phyloP scores from a whole-genome alignment of 2,888 invertebrate genomes.

The Helicoverpa assulta region DNA sequence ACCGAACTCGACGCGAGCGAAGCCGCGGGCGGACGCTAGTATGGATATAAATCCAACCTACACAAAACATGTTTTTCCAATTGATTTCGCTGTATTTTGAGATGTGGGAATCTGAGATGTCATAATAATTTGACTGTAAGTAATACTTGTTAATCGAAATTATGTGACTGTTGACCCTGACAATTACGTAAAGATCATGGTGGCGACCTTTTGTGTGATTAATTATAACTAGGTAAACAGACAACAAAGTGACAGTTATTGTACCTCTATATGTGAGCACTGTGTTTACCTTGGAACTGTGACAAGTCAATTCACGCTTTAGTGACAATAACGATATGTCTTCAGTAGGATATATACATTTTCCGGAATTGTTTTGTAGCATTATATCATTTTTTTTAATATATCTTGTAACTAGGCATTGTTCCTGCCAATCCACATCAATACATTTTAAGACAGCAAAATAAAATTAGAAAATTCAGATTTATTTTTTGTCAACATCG shows the following conservation, averaged over 20 bases:
- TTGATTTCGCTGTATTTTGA: no score
- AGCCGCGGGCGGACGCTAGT: no score
- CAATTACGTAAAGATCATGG: conserved; percentile 40
- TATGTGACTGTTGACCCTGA: conserved; percentile 26
- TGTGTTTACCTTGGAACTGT: conserved; percentile 27
- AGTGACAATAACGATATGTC: conserved; percentile 10
- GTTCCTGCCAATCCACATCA: background rate
- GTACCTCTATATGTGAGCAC: conserved; percentile 17
- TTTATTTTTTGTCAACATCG: no score
- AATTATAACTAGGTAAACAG: conserved; percentile 43
- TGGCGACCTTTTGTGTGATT: conserved; percentile 31
- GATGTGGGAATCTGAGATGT: no score
- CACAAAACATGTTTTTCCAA: no score
- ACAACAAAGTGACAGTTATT: conserved; percentile 24
- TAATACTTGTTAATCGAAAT: conserved; percentile 14
- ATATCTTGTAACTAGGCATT: background rate
- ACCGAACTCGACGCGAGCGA: no score
- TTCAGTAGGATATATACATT: conserved; percentile 10
- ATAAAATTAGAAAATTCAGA: no score
- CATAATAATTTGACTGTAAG: conserved; percentile 2
- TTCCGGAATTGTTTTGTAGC: background rate
- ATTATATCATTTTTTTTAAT: background rate
- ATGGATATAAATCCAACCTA: no score
- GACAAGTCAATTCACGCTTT: conserved; percentile 23
- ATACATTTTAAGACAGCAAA: background rate